A percentile compares a stretch with the other conserved stretches of the same genome.
Conservation (phyloP, 2,888 invertebrate species). For the Brachylomia viminalis region DNA sequence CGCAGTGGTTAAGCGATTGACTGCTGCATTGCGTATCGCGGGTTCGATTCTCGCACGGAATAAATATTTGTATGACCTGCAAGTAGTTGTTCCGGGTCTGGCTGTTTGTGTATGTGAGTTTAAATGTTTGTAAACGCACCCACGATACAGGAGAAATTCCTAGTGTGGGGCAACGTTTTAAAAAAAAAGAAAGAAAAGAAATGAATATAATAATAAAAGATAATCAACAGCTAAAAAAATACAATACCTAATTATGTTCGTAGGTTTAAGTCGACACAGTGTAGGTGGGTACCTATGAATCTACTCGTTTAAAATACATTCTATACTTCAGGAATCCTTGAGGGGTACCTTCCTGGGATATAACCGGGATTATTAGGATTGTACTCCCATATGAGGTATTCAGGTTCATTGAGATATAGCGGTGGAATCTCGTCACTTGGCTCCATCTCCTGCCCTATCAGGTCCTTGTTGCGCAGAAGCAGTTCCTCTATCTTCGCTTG, state of each 20-base stretch:
- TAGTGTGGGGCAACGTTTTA: too few species aligned
- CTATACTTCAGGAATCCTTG: slow-evolving; percentile 82
- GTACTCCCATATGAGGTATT: slow-evolving; percentile 89
- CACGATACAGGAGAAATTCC: too few species aligned
- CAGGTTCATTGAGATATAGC: slow-evolving; percentile 86
- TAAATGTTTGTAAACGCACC: too few species aligned
- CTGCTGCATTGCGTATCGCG: too few species aligned
- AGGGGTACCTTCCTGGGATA: slow-evolving; percentile 85
- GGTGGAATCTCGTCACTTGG: slow-evolving; percentile 87
- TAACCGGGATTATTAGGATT: slow-evolving; percentile 87
- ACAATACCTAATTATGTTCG: background rate
- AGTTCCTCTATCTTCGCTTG: slow-evolving; percentile 83
- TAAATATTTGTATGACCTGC: too few species aligned
- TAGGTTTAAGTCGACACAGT: background rate
- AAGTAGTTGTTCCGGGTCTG: too few species aligned
- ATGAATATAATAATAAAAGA: background rate
- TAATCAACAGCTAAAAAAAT: background rate
- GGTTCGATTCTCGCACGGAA: too few species aligned
- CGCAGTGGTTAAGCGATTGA: too few species aligned
- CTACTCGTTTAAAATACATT: background rate
- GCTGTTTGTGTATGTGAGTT: background rate
- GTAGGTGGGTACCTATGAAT: background rate
- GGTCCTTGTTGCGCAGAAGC: slow-evolving; percentile 84
- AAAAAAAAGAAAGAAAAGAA: too few species aligned
- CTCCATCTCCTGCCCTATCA: slow-evolving; percentile 81